phyloP scores from a whole-genome alignment of 2,888 invertebrate species.

The Strigamia transsilvanica region DNA sequence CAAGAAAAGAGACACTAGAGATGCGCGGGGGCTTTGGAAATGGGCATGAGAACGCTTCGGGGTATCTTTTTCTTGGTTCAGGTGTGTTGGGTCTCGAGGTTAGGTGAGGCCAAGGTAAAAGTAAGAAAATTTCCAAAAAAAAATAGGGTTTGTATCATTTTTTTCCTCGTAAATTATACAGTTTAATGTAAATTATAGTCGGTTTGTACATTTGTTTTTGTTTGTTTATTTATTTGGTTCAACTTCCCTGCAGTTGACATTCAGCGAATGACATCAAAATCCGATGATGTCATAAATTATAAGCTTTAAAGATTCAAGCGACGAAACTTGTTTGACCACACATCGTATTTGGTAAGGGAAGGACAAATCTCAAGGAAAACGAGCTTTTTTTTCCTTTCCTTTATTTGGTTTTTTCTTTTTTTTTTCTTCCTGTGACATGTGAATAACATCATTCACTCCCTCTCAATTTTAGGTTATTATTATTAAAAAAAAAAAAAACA shows the following conservation, averaged over 20 bases:
- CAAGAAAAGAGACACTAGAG: not conserved
- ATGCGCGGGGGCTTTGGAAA: slow-evolving; percentile 22
- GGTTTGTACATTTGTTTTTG: not conserved
- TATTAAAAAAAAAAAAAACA: not conserved
- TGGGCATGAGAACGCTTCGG: slow-evolving; percentile 28
- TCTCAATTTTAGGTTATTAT: slow-evolving; percentile 28
- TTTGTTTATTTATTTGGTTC: not conserved
- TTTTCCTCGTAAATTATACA: too few relatives aligned
- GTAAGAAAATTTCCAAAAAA: not conserved
- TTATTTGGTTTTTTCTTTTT: too few relatives aligned
- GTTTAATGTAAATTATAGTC: too few relatives aligned
- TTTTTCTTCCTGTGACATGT: not conserved
- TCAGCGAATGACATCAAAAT: not conserved
- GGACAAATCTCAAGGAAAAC: slow-evolving; percentile 46
- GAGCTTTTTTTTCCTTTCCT: not conserved
- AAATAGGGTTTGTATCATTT: too few relatives aligned
- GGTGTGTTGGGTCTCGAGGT: slow-evolving; percentile 41
- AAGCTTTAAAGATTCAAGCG: not conserved
- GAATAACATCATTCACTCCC: not conserved
- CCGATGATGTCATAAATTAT: slow-evolving; percentile 32
- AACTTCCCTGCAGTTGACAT: not conserved
- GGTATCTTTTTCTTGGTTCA: slow-evolving; percentile 15
- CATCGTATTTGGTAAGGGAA: slow-evolving; percentile 38
- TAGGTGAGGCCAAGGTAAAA: slow-evolving; percentile 43
- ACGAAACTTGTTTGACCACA: slow-evolving; percentile 40